Evolutionary conservation across 2,888 invertebrate species (phyloP), one percentile per base, ranked within the genome.

Genomic region (Pyrocoelia pectoralis): DNA sequence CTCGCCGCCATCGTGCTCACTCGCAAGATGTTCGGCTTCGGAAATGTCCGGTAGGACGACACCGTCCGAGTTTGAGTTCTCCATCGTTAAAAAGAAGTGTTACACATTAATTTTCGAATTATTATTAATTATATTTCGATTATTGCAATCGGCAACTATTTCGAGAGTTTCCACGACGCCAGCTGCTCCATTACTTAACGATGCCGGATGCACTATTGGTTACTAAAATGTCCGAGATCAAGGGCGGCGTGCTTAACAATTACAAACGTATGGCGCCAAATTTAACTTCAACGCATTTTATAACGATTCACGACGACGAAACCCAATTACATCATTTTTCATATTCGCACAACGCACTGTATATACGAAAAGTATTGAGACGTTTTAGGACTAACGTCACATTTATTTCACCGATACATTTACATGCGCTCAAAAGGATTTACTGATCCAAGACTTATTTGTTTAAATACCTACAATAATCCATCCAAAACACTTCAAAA

Each of bases 1-100:
- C 79, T 82, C 82, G 76, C 83, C 85, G 82, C 81, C 79, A 78
- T 85, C 84, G 84, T 85, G 86, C 82, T 87, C 87, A 80, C 83
- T 84, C 81, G 84, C 84, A 84, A 87, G 83, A 74, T 87, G 84
- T 84, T 88, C 87, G 83, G 85, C 86, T 87, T 88, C 87, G 87
- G 87, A 85, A 84, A 87, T 87, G 86, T 88, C 87, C 87, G 88
- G 86, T 83, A 87, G 85, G 82, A 86, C 87, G 86, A 87, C 86
- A 82, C 85, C 84, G 82, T 87, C 87, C 87, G 87, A 87, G 77
- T 82, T 81, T 76, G 81, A 78, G 79, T 76, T 81, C 74, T 82
- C 82, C 81, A 82, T 82, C 73, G 73, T 71, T 72, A 73, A 76
- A 77, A 76, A 75, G 70, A 67, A 60, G 55, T 61, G 58, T 64